phyloP scores from a whole-genome alignment of 2,797 vertebrate species.

The Myotis daubentonii region DNA sequence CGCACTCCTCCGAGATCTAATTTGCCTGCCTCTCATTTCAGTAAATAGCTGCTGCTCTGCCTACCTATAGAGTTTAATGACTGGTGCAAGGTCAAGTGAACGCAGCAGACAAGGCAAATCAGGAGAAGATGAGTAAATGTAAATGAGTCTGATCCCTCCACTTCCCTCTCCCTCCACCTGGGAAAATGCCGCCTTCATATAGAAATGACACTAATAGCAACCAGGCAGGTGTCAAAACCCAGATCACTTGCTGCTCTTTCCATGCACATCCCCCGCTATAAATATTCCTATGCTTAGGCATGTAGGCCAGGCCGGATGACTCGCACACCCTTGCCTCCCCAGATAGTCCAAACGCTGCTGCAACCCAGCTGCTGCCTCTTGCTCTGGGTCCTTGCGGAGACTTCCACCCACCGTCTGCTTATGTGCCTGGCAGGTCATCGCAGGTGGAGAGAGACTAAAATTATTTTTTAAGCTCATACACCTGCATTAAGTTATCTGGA shows the following conservation, averaged over 20 bases:
- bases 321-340: neutral
- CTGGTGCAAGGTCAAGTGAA: neutral
- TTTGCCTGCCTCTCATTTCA: neutral
- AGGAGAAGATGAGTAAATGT: neutral
- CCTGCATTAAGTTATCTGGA: conserved; percentile 53
- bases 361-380: conserved; percentile 53
- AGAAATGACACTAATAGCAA: neutral
- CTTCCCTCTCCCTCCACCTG: neutral
- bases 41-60: neutral
- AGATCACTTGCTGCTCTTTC: neutral
- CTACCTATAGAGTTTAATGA: neutral
- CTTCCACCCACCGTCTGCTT: neutral
- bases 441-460: conserved; percentile 20
- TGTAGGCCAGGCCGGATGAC: neutral
- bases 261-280: neutral
- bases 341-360: neutral
- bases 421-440: conserved; percentile 29
- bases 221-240: neutral
- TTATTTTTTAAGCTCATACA: conserved; percentile 50
- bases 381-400: conserved; percentile 1
- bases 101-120: neutral
- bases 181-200: neutral
- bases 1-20: neutral
- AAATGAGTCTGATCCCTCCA: neutral
- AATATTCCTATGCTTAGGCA: neutral